Percentiles rank a stretch among this genome's conserved stretches.
These are phyloP conservation scores for Heliocidaris erythrogramma DNA, from an alignment of 35 echinoderm and acorn worm species.

Conservation along the genomic window DNA sequence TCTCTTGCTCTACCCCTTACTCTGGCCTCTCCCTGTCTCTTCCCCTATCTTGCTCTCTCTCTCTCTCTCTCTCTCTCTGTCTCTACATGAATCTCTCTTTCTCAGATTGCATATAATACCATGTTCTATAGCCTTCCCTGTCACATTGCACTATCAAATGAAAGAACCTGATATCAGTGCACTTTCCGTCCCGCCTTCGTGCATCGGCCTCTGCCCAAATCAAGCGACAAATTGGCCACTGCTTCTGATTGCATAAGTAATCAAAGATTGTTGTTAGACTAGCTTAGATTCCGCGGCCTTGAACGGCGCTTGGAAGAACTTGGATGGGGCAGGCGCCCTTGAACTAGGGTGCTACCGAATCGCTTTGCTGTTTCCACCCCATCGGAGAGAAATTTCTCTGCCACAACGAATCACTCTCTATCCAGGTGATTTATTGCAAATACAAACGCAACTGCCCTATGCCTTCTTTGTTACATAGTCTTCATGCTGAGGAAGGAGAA, in stretches of 20 bases:
- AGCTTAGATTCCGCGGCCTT: background rate
- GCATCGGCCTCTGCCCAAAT: slow-evolving; percentile 2
- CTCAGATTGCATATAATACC: background rate
- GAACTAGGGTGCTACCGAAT: background rate
- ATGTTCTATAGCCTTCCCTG: background rate
- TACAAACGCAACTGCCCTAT: background rate
- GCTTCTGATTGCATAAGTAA: background rate
- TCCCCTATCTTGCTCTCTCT: too few relatives aligned
- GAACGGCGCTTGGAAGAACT: background rate
- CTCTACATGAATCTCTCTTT: too few relatives aligned
- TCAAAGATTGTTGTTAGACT: background rate
- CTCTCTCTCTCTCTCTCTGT: too few relatives aligned
- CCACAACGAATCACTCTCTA: background rate
- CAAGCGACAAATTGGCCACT: background rate
- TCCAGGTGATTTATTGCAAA: background rate
- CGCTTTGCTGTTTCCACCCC: background rate
- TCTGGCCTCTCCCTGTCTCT: too few relatives aligned
- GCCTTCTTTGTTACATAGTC: background rate
- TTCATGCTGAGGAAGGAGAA: background rate
- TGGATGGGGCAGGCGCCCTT: background rate
- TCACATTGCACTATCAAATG: background rate
- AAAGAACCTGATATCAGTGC: background rate
- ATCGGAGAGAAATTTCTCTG: background rate
- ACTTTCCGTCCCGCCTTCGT: background rate
- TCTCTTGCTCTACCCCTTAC: too few relatives aligned